These are phyloP conservation scores for Phortica variegata DNA, from an alignment of 1,140 invertebrate genomes.

Conservation along the genomic window DNA sequence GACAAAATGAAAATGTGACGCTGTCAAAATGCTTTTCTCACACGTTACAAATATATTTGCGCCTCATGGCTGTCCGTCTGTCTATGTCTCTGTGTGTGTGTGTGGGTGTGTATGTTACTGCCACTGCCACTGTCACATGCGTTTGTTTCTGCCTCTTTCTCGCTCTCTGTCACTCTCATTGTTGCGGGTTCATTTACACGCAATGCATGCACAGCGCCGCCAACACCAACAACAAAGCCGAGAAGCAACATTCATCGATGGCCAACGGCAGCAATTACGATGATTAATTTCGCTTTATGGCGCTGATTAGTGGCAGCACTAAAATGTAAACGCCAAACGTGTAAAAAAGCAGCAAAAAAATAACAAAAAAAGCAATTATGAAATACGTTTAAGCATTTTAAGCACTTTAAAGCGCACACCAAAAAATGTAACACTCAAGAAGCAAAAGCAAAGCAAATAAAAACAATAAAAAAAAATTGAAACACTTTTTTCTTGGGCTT, in stretches of 20 bases:
- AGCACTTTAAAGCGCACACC: conserved; percentile 14
- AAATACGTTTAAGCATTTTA: conserved; percentile 48
- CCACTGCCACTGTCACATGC: no score
- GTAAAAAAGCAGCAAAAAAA: no score
- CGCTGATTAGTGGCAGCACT: conserved; percentile 1
- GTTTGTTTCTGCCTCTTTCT: no score
- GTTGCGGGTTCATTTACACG: conserved; percentile 43
- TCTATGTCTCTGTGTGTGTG: no score
- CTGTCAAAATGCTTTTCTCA: conserved; percentile 46
- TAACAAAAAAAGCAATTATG: conserved; percentile 32
- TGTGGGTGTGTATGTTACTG: no score
- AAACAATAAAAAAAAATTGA: conserved; percentile 7
- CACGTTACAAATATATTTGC: no score
- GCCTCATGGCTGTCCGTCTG: no score
- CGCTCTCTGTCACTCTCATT: not conserved
- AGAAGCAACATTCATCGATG: not conserved
- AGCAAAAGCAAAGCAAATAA: conserved; percentile 20
- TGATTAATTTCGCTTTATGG: conserved; percentile 40
- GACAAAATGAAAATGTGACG: conserved; percentile 8
- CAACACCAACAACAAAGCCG: conserved; percentile 4
- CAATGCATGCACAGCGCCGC: conserved; percentile 22
- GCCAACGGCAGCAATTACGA: conserved; percentile 26
- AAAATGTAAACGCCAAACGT: no score
- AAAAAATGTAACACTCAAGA: conserved; percentile 7
- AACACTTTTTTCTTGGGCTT: not conserved